These are phyloP conservation scores for Scopus umbretta DNA, from an alignment of 2,113 vertebrate species.

Conservation along the genomic window DNA sequence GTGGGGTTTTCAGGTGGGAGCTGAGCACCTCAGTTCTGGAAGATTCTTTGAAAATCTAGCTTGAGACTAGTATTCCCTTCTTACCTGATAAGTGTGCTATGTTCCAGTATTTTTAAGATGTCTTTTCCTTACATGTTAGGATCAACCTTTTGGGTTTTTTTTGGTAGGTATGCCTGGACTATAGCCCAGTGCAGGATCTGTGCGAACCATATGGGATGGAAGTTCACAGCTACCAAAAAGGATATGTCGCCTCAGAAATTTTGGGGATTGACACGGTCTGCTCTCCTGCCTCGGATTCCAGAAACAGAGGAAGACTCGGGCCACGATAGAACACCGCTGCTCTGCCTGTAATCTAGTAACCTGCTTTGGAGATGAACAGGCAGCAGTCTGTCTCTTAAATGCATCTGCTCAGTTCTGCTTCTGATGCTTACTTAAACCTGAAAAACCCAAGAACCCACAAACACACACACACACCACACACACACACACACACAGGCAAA, in stretches of 20 bases:
- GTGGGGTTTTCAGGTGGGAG: neutral
- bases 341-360: conserved; percentile 81
- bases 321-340: conserved; percentile 77
- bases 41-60: neutral
- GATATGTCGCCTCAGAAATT: conserved; percentile 90
- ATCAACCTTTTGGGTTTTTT: neutral
- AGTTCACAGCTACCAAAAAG: conserved; percentile 92
- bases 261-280: conserved; percentile 95
- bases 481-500: too few relatives aligned
- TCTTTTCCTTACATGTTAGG: neutral
- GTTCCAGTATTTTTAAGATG: accelerated
- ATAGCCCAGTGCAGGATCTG: conserved; percentile 91
- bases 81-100: neutral
- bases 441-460: neutral
- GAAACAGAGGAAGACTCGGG: conserved; percentile 75
- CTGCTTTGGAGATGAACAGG: neutral
- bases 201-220: conserved; percentile 94
- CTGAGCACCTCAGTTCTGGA: neutral
- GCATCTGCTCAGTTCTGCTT: neutral
- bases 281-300: conserved; percentile 90
- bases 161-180: conserved; percentile 91
- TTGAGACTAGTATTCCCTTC: neutral
- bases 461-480: too few relatives aligned
- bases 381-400: neutral
- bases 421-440: neutral